These are phyloP conservation scores for Peromyscus eremicus DNA, from an alignment of 2,797 vertebrate genomes.

Conservation along the genomic window DNA sequence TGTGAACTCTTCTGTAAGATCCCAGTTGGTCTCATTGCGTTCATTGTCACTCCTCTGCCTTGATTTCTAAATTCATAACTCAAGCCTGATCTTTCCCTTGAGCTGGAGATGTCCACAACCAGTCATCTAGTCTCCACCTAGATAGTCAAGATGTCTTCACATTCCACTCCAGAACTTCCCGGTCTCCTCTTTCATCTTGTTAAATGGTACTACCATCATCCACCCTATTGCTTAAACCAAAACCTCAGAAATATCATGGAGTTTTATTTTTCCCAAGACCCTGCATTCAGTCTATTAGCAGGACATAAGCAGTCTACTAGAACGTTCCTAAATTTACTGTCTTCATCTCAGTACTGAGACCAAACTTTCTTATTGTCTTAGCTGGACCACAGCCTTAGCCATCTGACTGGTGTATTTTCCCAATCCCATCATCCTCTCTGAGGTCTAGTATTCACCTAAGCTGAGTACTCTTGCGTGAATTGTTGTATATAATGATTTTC, in stretches of 20 bases:
- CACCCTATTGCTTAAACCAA: constrained; percentile 23
- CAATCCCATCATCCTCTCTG: neutral
- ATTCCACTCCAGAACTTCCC: neutral
- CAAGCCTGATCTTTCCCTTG: neutral
- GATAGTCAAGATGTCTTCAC: neutral
- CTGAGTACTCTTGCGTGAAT: neutral
- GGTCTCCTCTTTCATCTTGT: neutral
- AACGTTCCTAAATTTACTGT: neutral
- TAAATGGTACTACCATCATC: neutral
- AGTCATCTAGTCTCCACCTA: neutral
- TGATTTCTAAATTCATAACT: neutral
- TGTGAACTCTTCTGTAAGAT: neutral
- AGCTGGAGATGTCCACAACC: neutral
- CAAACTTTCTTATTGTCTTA: neutral
- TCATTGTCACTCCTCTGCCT: neutral
- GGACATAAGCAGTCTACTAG: neutral
- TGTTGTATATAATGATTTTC: neutral
- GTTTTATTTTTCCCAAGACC: neutral
- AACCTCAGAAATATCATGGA: neutral
- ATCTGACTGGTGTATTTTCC: neutral
- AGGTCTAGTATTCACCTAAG: neutral
- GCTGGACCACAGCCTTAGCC: neutral
- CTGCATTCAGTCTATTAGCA: neutral
- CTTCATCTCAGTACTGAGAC: neutral
- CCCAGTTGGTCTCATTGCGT: neutral